Base-by-base conservation (phyloP, 1,140 invertebrate species). In the Sesamia nonagrioides region DNA sequence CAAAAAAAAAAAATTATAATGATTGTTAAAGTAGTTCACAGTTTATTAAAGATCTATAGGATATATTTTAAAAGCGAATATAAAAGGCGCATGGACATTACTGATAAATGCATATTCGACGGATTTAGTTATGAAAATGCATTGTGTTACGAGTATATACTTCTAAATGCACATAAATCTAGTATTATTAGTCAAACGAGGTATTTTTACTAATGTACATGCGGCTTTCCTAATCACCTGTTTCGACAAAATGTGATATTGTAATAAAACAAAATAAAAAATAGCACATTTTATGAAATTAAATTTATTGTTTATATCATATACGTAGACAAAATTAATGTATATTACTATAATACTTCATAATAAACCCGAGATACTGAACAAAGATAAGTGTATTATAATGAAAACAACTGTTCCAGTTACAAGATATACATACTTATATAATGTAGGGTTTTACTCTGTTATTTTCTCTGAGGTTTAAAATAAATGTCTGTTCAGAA, bases 401-500 rank as follows among this genome's bases (percentile, higher is more conserved):
- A 56, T 42, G 60, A 58, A 75, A 63, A 61, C 40, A 61, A 75
- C 52, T 52, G 63, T 60, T 81, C 11, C 78, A 75, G 37, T 42
- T 60, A 74, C 40, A 75, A 75, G 7, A 78, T 73, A 72, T 77
- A 83, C 56, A 71, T 79, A 82, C 77, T 78, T 82, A 50, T 79
- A 78, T 60, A 78, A 72, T 71, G 68, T 86, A 88, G 80, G 75
- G 75, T 82, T 87, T 84, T 88, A 90, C 82, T 80, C 83, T 93
- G 92, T 94, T 94, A 90, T 91, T 89, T 91, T 90, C 83, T 91
- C 87, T 91, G 89, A 92, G 83, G 88, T 92, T 92, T 91, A 91
- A 68, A 94, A 93, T 94, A 94, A 94, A 94, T 93, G 90, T 93
- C 89, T 93, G 92, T 93, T 93, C 88, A 88, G 86, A 87, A 84